Percentiles rank a stretch among this genome's conserved stretches.
phyloP scores from a whole-genome alignment of 2,888 invertebrate species.

The Drosophila lacicola region DNA sequence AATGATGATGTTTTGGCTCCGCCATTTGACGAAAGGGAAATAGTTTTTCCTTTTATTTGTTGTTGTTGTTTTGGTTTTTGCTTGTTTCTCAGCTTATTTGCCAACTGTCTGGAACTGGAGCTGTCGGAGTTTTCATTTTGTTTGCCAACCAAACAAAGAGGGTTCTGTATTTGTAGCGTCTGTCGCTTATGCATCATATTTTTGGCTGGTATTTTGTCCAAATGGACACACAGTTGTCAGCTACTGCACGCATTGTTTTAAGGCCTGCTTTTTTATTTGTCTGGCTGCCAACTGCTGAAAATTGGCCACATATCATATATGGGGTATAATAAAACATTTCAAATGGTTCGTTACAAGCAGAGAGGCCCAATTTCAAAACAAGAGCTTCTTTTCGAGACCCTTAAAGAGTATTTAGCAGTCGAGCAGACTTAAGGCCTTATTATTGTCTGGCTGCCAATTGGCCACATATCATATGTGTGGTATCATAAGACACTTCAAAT shows the following conservation, averaged over 20 bases:
- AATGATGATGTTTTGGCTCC: constrained; percentile 60
- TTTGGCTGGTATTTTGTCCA: constrained; percentile 17
- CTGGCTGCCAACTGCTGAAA: constrained; percentile 7
- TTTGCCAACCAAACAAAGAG: constrained; percentile 49
- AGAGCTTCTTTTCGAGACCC: not conserved
- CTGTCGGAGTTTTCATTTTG: constrained; percentile 37
- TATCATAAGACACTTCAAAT: not conserved
- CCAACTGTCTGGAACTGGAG: constrained; percentile 54
- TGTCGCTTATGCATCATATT: constrained; percentile 40
- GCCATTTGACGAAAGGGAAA: constrained; percentile 50
- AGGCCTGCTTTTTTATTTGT: constrained; percentile 25
- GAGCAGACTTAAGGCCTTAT: constrained; percentile 14
- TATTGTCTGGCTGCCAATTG: constrained; percentile 21
- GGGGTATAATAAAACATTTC: not conserved
- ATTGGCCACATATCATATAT: constrained; percentile 18
- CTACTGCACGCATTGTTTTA: constrained; percentile 38
- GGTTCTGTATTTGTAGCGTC: constrained; percentile 14
- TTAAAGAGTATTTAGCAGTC: constrained; percentile 2
- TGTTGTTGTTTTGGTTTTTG: constrained; percentile 3
- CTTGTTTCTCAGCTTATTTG: constrained; percentile 53
- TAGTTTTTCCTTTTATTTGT: constrained; percentile 35
- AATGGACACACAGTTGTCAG: constrained; percentile 19
- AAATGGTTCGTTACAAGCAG: no score
- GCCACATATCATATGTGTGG: constrained; percentile 11
- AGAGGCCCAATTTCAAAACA: no score